Evolutionary conservation across 2,797 vertebrate species (phyloP).

Genomic region (Girardinus metallicus): DNA sequence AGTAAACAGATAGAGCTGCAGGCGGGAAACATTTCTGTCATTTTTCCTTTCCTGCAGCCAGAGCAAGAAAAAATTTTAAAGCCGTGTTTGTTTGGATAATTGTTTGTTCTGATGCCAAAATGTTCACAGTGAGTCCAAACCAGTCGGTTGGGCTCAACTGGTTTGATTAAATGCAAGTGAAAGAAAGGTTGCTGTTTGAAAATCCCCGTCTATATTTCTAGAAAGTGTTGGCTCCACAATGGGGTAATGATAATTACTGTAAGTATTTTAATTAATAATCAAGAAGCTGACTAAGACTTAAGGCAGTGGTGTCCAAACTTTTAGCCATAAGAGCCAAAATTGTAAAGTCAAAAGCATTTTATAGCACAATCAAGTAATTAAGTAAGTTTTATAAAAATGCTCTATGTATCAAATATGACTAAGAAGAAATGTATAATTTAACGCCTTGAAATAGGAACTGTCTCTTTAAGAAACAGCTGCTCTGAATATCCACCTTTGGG

Average conservation of each 20-base stretch:
- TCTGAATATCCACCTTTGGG: too few relatives aligned
- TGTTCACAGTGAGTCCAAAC: neutral
- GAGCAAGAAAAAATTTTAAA: neutral
- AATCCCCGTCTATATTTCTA: neutral
- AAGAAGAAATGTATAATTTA: too few relatives aligned
- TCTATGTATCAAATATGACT: too few relatives aligned
- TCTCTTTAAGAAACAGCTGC: too few relatives aligned
- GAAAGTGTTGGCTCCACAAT: neutral
- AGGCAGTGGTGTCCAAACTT: too few relatives aligned
- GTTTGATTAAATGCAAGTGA: neutral
- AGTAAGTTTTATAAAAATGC: too few relatives aligned
- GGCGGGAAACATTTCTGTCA: neutral
- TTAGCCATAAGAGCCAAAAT: too few relatives aligned
- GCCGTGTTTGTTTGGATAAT: neutral
- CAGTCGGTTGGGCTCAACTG: neutral
- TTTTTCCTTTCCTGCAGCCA: neutral
- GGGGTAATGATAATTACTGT: neutral
- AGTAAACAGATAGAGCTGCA: neutral
- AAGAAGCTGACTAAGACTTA: neutral
- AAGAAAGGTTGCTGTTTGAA: neutral
- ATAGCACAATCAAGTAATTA: too few relatives aligned
- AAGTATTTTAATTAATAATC: neutral
- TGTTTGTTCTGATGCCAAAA: neutral
- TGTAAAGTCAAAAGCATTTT: too few relatives aligned
- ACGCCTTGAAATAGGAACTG: too few relatives aligned